These are phyloP conservation scores for Antheraea assamensis DNA, from an alignment of 2,888 invertebrate species.

Conservation along the genomic window DNA sequence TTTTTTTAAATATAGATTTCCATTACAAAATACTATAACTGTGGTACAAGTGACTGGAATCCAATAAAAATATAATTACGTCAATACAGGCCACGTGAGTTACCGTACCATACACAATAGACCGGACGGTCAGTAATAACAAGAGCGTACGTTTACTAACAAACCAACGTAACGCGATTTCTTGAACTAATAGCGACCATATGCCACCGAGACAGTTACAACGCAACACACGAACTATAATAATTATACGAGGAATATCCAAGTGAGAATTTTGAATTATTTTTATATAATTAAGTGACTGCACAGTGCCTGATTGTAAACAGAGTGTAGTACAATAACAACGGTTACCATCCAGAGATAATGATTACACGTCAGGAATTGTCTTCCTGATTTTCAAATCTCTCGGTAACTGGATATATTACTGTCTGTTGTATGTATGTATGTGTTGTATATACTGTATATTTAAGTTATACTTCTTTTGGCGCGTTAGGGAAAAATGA, in stretches of 20 bases:
- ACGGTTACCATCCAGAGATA: too few species aligned
- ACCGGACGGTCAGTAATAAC: conserved; percentile 28
- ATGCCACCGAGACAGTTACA: conserved; percentile 6
- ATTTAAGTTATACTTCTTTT: too few species aligned
- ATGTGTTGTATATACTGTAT: too few species aligned
- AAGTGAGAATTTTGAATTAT: not conserved
- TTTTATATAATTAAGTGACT: not conserved
- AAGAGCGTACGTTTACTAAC: conserved; percentile 32
- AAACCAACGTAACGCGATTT: conserved; percentile 7
- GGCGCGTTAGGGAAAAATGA: too few species aligned
- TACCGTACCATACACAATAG: not conserved
- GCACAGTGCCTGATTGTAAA: too few species aligned
- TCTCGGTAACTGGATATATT: too few species aligned
- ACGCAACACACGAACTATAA: not conserved
- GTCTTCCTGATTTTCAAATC: too few species aligned
- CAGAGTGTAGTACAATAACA: too few species aligned
- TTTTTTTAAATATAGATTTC: too few species aligned
- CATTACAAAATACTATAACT: not conserved
- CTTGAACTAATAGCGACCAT: conserved; percentile 4
- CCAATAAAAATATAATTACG: not conserved
- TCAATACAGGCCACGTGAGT: not conserved
- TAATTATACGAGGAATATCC: too few species aligned
- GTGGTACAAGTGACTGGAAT: not conserved
- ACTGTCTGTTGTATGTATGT: too few species aligned
- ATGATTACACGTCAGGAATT: too few species aligned